phyloP scores from a whole-genome alignment of 2,113 vertebrate species.

The Pitta sordida region DNA sequence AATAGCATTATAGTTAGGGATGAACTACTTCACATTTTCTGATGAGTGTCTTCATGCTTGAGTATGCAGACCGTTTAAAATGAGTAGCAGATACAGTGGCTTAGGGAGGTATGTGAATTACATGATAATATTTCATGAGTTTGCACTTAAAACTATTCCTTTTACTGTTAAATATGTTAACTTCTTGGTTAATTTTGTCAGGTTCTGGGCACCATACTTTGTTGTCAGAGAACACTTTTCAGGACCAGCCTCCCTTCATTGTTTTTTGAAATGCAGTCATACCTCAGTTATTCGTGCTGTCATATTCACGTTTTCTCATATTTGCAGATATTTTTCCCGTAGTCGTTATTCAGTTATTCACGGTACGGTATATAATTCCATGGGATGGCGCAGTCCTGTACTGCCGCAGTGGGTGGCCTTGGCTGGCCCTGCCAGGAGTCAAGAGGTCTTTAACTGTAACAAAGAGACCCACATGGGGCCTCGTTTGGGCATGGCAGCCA shows the following conservation, averaged over 20 bases:
- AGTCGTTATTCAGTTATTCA: too few relatives aligned
- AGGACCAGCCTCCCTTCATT: neutral
- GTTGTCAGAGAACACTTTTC: neutral
- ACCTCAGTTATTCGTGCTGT: too few relatives aligned
- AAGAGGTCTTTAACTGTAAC: too few relatives aligned
- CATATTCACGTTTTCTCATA: too few relatives aligned
- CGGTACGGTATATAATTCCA: too few relatives aligned
- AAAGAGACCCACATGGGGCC: too few relatives aligned
- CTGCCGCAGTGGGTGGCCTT: too few relatives aligned
- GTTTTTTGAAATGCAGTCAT: neutral
- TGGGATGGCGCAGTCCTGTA: too few relatives aligned
- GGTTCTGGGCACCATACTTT: neutral
- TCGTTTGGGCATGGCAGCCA: too few relatives aligned
- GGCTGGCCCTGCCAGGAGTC: too few relatives aligned
- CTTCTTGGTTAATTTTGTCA: neutral
- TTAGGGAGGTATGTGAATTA: neutral
- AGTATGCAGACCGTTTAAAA: neutral
- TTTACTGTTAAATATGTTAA: neutral
- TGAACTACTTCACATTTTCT: neutral
- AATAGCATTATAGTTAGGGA: neutral
- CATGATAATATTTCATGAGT: neutral
- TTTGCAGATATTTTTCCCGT: too few relatives aligned
- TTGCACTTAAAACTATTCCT: neutral
- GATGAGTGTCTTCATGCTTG: neutral
- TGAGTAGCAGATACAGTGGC: neutral